Evolutionary conservation across 2,113 vertebrate species (phyloP).

Genomic region (Scatophagus argus): DNA sequence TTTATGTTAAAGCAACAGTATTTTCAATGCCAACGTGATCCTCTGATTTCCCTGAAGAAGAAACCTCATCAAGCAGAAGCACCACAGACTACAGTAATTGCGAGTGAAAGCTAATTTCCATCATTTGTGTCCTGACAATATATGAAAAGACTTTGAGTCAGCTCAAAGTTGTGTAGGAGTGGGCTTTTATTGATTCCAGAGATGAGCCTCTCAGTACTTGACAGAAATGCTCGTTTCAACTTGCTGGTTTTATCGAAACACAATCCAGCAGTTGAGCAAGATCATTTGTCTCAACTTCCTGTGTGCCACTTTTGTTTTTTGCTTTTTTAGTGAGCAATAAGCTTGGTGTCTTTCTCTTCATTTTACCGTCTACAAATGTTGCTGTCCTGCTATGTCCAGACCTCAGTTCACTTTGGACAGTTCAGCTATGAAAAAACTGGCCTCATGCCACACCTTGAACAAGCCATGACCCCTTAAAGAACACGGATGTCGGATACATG

Average conservation of each 20-base stretch:
- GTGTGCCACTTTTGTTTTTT: neutral
- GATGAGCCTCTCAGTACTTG: slow-evolving; percentile 4
- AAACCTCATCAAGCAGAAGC: neutral
- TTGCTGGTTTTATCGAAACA: slow-evolving; percentile 15
- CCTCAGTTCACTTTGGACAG: neutral
- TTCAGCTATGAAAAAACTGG: neutral
- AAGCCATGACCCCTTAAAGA: neutral
- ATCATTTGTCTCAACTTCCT: neutral
- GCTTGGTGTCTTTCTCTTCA: neutral
- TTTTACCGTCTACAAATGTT: neutral
- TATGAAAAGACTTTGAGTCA: slow-evolving; percentile 5
- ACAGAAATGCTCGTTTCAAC: neutral
- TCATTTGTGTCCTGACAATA: neutral
- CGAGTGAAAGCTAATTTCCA: neutral
- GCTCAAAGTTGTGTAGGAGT: slow-evolving; percentile 14
- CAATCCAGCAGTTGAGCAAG: slow-evolving; percentile 14
- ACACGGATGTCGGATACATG: slow-evolving; percentile 4
- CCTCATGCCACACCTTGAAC: slow-evolving; percentile 11
- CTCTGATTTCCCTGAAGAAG: neutral
- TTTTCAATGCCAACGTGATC: neutral
- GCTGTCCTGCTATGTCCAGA: neutral
- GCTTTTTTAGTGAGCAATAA: neutral
- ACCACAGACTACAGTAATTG: neutral
- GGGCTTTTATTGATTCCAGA: slow-evolving; percentile 11
- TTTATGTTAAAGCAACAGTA: neutral